phyloP scores from a whole-genome alignment of 2,113 vertebrate species.

The Sardina pilchardus region DNA sequence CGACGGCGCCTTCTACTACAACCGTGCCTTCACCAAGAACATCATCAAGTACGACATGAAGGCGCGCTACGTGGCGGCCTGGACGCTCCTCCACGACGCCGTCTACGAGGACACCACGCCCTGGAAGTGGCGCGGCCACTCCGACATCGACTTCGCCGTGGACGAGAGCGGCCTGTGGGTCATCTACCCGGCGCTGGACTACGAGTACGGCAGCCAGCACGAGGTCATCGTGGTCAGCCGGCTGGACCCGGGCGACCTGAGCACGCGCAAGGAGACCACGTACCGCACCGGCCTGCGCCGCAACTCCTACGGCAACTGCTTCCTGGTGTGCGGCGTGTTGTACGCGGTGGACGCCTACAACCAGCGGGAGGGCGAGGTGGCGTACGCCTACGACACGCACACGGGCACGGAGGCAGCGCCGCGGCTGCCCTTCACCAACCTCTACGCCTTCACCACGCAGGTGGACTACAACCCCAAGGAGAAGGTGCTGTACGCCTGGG shows the following conservation, averaged over 20 bases:
- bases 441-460: constrained; percentile 88
- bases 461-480: constrained; percentile 98
- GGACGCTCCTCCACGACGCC: constrained; percentile 87
- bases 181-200: constrained; percentile 87
- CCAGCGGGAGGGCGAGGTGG: constrained; percentile 86
- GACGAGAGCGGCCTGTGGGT: constrained; percentile 98
- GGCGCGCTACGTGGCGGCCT: constrained; percentile 89
- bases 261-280: constrained; percentile 85
- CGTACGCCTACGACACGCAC: constrained; percentile 93
- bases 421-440: constrained; percentile 86
- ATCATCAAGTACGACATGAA: constrained; percentile 95
- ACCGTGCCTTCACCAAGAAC: constrained; percentile 97
- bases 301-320: constrained; percentile 93
- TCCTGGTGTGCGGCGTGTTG: constrained; percentile 93
- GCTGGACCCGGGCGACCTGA: constrained; percentile 88
- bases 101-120: constrained; percentile 91
- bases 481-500: constrained; percentile 93
- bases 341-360: constrained; percentile 90
- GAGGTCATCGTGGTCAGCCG: constrained; percentile 91
- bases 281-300: constrained; percentile 89
- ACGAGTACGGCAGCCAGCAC: constrained; percentile 80
- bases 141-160: constrained; percentile 94
- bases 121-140: constrained; percentile 98
- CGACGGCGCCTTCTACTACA: constrained; percentile 93
- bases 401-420: constrained; percentile 85